These are phyloP conservation scores for Caenorhabditis plicata DNA, from an alignment of 2,888 invertebrate genomes.

Conservation along the genomic window DNA sequence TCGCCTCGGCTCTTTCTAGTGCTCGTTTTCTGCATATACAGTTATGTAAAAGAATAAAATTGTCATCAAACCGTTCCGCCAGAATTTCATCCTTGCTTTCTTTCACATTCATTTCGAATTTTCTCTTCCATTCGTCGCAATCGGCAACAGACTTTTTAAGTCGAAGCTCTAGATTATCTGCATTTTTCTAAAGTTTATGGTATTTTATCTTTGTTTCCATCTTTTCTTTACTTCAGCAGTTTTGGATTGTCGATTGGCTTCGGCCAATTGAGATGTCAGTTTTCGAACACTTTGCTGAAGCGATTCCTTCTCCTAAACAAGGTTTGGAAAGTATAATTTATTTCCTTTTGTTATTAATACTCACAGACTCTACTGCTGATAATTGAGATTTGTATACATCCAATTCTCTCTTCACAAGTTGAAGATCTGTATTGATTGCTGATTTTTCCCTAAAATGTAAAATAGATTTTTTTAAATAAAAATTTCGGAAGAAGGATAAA, in stretches of 20 bases:
- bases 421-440: slow-evolving; percentile 48
- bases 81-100: slow-evolving; percentile 54
- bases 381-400: slow-evolving; percentile 59
- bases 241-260: slow-evolving; percentile 27
- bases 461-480: neutral
- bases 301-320: slow-evolving; percentile 47
- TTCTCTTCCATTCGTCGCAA: slow-evolving; percentile 50
- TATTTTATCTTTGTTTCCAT: too few species aligned
- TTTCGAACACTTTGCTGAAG: slow-evolving; percentile 38
- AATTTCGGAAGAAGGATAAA: neutral
- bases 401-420: slow-evolving; percentile 51
- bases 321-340: neutral
- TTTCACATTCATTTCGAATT: slow-evolving; percentile 45
- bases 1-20: slow-evolving; percentile 46
- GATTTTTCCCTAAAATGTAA: slow-evolving; percentile 25
- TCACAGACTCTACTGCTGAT: slow-evolving; percentile 51
- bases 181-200: slow-evolving; percentile 38
- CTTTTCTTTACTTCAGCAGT: too few species aligned
- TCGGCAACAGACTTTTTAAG: slow-evolving; percentile 47
- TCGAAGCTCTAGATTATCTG: slow-evolving; percentile 41
- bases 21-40: too few species aligned
- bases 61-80: slow-evolving; percentile 49
- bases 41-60: too few species aligned
- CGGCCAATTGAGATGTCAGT: slow-evolving; percentile 40
- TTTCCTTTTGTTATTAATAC: neutral